phyloP scores from a whole-genome alignment of 2,888 invertebrate genomes.

The Chrysotoxum bicinctum region DNA sequence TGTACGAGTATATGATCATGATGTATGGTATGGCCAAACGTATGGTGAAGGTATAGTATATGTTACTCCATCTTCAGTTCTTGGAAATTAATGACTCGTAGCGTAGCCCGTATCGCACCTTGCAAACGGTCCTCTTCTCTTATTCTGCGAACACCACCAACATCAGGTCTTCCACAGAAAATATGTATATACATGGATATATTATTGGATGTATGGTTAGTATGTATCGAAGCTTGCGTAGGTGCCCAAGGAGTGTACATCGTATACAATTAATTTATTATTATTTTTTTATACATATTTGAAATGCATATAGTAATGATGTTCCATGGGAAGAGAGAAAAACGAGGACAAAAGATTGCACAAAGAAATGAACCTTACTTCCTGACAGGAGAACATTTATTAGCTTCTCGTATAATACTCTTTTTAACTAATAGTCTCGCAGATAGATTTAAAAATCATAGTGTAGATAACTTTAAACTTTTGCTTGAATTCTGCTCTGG shows the following conservation, averaged over 20 bases:
- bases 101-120: slow-evolving; percentile 49
- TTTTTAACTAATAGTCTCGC: not conserved
- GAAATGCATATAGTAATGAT: not conserved
- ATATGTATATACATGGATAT: not conserved
- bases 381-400: slow-evolving; percentile 23
- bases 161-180: slow-evolving; percentile 1
- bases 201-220: not conserved
- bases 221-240: slow-evolving; percentile 43
- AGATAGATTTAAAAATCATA: not conserved
- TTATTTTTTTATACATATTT: not conserved
- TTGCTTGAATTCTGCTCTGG: not conserved
- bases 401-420: not conserved
- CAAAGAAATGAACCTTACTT: slow-evolving; percentile 13
- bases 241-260: slow-evolving; percentile 63
- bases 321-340: not conserved
- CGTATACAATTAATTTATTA: slow-evolving; percentile 57
- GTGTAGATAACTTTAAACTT: not conserved
- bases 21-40: not conserved
- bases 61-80: slow-evolving; percentile 43
- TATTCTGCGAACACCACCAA: not conserved
- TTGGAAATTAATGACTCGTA: slow-evolving; percentile 47
- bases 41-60: not conserved
- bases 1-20: not conserved
- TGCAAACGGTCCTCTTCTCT: slow-evolving; percentile 29
- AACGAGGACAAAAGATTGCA: slow-evolving; percentile 24